Percentiles rank a stretch among this genome's conserved stretches.
Evolutionary conservation across 2,113 vertebrate species (phyloP).

Genomic region (Pagrus major): DNA sequence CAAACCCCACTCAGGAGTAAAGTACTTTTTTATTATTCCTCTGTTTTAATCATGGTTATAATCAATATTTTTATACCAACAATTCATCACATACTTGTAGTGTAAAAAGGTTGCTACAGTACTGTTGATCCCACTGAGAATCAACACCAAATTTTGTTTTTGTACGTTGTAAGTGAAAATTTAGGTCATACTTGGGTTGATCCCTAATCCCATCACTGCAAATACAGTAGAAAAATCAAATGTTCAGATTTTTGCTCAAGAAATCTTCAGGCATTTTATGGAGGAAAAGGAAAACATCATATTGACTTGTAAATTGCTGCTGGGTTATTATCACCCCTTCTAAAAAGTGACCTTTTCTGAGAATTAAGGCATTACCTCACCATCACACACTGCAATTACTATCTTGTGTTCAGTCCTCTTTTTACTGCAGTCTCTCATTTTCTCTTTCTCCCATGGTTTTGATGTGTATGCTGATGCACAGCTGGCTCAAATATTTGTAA

Average conservation of each 20-base stretch:
- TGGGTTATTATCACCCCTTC: not conserved
- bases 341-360: not conserved
- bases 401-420: not conserved
- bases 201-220: not conserved
- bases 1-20: not conserved
- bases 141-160: not conserved
- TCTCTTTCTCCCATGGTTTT: not conserved
- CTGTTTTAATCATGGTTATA: not conserved
- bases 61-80: not conserved
- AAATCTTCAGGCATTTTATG: not conserved
- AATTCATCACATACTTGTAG: not conserved
- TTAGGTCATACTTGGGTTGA: not conserved
- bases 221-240: not conserved
- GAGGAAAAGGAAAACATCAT: not conserved
- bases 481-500: conserved; percentile 1
- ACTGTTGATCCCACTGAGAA: not conserved
- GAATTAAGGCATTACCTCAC: not conserved
- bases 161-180: not conserved
- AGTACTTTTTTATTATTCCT: not conserved
- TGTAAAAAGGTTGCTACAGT: not conserved
- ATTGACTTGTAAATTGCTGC: not conserved
- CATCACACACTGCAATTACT: not conserved
- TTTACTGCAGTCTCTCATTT: not conserved
- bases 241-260: not conserved
- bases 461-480: not conserved